Conservation (phyloP, 1,140 invertebrate species). For the Lepidotrigona ventralis region DNA sequence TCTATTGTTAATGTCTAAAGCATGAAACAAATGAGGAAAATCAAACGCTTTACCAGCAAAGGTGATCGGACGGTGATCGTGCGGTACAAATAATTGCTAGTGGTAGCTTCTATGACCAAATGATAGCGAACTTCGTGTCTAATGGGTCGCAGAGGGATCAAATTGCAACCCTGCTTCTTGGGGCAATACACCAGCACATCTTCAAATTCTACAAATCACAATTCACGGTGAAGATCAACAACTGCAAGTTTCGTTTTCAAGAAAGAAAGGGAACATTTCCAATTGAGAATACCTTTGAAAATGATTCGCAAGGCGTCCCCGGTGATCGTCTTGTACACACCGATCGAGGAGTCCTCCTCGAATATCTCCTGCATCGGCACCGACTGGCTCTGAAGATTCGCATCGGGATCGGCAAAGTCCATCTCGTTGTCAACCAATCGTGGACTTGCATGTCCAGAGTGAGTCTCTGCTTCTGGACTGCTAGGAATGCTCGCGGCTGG, state of each 20-base stretch:
- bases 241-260: neutral
- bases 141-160: slow-evolving; percentile 85
- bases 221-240: neutral
- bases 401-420: slow-evolving; percentile 43
- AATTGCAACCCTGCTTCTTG: slow-evolving; percentile 84
- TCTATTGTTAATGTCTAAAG: too few relatives aligned
- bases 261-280: neutral
- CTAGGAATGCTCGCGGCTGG: slow-evolving; percentile 68
- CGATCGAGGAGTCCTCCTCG: slow-evolving; percentile 79
- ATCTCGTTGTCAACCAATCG: slow-evolving; percentile 56
- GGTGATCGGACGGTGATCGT: slow-evolving; percentile 87
- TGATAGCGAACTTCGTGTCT: slow-evolving; percentile 86
- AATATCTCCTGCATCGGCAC: slow-evolving; percentile 53
- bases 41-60: slow-evolving; percentile 82
- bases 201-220: slow-evolving; percentile 83
- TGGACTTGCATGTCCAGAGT: slow-evolving; percentile 41
- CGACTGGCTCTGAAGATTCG: slow-evolving; percentile 29
- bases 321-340: slow-evolving; percentile 82
- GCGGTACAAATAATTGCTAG: slow-evolving; percentile 82
- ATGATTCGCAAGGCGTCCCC: slow-evolving; percentile 84
- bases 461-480: slow-evolving; percentile 69
- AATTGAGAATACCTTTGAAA: slow-evolving; percentile 74
- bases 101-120: slow-evolving; percentile 84
- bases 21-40: neutral
- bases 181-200: slow-evolving; percentile 86